These are phyloP conservation scores for Petroica traversi DNA, from an alignment of 2,113 vertebrate genomes.

Conservation along the genomic window DNA sequence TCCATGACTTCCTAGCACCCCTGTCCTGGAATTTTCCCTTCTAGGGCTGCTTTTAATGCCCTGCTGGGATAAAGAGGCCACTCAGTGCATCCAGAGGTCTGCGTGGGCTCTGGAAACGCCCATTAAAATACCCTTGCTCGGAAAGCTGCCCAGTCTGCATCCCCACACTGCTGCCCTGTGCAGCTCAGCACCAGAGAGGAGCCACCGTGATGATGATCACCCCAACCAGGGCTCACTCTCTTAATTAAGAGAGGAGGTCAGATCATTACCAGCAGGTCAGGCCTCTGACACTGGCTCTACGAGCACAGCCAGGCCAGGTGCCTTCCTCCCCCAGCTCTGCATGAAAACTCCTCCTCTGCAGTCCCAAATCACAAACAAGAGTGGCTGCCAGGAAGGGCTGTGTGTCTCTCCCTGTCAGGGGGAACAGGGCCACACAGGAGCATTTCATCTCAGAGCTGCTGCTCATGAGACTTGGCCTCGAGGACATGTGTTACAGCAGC, in stretches of 20 bases:
- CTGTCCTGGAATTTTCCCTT: neutral
- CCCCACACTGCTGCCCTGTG: rapidly evolving
- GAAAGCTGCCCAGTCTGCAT: neutral
- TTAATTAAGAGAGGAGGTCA: neutral
- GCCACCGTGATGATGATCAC: neutral
- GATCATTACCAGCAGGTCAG: neutral
- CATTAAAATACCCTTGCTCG: neutral
- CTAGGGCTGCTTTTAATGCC: neutral
- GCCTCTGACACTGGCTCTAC: rapidly evolving
- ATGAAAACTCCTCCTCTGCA: neutral
- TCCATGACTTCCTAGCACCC: neutral
- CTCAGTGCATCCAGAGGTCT: neutral
- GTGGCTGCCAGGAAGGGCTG: rapidly evolving
- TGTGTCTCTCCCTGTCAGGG: rapidly evolving
- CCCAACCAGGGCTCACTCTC: neutral
- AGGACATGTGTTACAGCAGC: neutral
- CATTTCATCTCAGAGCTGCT: neutral
- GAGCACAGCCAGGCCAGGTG: rapidly evolving
- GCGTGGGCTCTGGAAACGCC: neutral
- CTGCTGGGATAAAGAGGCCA: neutral
- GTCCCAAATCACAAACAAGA: neutral
- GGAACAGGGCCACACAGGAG: neutral
- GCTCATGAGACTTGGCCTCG: neutral
- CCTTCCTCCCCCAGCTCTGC: neutral
- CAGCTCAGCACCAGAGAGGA: neutral